Base-by-base conservation (phyloP, 2,797 vertebrate species). In the Lophius americanus region DNA sequence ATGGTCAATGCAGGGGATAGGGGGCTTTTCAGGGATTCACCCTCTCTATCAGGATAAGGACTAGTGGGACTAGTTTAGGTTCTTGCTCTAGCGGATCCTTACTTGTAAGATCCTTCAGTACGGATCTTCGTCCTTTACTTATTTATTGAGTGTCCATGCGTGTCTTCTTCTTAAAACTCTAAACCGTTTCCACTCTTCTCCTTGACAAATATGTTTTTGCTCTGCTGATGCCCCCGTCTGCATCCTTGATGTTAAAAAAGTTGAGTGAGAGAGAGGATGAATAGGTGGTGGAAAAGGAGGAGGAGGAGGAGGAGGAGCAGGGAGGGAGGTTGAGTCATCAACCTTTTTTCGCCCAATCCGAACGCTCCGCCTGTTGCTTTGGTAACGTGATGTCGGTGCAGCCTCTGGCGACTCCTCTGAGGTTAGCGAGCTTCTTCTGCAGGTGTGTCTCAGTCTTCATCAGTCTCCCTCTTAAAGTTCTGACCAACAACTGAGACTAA, bases 331-430 rank as follows among this genome's bases (percentile, higher is more conserved):
- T 91, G 88, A 91, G 83, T 91, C 88, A 90, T 87, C 85, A 57
- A 72, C 57, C 53, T 64, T 63, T 82, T 62, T 82, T 85, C 33
- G 11, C 73, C 87, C 89, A 91, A 90, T 92, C 87, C 46, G 72
- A 57, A 68, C 51, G 11, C 52, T 85, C 77, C 76, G 88, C 87
- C 86, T 89, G 90, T 92, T 91, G 89, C 90, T 92, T 87, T 92
- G 90, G 90, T 87, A 90, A 92, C 90, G 51, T 88, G 85, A 90
- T 89, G 87, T 91, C 85, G 88, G 78, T 73, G 84, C 81, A 85
- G 83, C 84, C 73, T 82, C 77, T 64, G 76, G 86, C 70, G 65
- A 86, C 69, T 87, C 85, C 82, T 88, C 75, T 72, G 84, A 86
- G 81, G 77, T 86, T 81, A 69, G 68, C 9, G 35, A 75, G 84